phyloP scores from a whole-genome alignment of 2,113 vertebrate genomes.

The Scartelaos histophorus region DNA sequence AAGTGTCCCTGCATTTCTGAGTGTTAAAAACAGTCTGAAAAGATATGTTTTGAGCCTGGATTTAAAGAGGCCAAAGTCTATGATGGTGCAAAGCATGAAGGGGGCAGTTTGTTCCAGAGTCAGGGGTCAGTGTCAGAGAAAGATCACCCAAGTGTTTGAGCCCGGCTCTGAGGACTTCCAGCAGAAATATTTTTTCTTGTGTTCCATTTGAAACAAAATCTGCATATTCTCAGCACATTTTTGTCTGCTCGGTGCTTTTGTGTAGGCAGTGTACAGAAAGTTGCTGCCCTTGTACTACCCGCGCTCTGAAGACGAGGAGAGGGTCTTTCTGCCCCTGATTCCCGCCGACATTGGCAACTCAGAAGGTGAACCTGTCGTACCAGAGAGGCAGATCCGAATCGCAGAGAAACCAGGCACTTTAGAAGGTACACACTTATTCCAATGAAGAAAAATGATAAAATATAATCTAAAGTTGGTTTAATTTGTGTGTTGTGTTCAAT shows the following conservation, averaged over 20 bases:
- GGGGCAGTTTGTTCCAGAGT: too few relatives aligned
- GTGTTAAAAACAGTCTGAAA: too few relatives aligned
- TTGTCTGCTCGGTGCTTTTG: constrained; percentile 12
- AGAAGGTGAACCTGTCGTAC: constrained; percentile 92
- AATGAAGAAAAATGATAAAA: background rate
- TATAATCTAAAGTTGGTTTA: background rate
- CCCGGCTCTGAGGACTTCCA: too few relatives aligned
- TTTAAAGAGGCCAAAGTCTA: too few relatives aligned
- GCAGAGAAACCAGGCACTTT: constrained; percentile 88
- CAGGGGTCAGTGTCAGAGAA: too few relatives aligned
- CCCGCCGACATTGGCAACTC: constrained; percentile 95
- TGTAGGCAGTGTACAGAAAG: constrained; percentile 85
- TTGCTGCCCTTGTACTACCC: constrained; percentile 94
- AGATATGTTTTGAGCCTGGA: too few relatives aligned
- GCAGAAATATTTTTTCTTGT: background rate
- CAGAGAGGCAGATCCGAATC: constrained; percentile 94
- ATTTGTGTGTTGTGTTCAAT: background rate
- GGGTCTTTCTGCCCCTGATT: constrained; percentile 79
- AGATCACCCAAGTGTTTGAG: too few relatives aligned
- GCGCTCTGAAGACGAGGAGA: constrained; percentile 87
- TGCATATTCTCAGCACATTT: background rate
- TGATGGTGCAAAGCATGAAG: too few relatives aligned
- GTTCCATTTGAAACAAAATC: background rate
- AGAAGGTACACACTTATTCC: constrained; percentile 75
- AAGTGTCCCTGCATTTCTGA: too few relatives aligned